Conservation (phyloP, 2,113 vertebrate genomes). For the Opisthocomus hoazin region DNA sequence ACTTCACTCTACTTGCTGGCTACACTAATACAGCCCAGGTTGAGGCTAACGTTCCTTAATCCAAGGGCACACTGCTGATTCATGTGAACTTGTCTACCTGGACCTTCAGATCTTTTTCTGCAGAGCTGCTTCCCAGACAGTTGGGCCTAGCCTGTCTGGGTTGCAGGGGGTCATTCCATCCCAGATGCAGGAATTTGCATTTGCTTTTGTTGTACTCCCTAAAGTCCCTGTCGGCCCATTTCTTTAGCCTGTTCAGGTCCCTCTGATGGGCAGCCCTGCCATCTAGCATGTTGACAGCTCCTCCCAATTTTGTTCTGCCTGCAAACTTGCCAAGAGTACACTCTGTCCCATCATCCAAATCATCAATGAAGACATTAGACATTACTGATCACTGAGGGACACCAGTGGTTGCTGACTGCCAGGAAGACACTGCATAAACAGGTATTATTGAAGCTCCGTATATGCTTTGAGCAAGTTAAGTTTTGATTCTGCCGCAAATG, state of each 20-base stretch:
- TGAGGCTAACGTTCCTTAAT: neutral
- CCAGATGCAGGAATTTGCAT: neutral
- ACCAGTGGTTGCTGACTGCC: neutral
- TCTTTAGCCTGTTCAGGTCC: neutral
- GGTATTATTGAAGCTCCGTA: neutral
- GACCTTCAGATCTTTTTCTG: neutral
- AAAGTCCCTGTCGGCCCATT: neutral
- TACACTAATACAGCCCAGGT: neutral
- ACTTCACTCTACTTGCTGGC: neutral
- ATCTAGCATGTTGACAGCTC: neutral
- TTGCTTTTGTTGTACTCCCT: neutral
- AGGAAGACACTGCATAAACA: neutral
- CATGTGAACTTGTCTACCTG: neutral
- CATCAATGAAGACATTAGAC: neutral
- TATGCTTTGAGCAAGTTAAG: neutral
- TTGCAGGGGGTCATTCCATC: neutral
- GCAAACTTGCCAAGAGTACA: neutral
- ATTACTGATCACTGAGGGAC: neutral
- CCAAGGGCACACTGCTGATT: neutral
- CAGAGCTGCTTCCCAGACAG: neutral
- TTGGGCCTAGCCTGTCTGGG: neutral
- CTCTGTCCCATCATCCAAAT: neutral
- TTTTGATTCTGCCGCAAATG: neutral
- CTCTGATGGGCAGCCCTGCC: neutral
- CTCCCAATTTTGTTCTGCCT: neutral